These are phyloP conservation scores for Pissodes strobi DNA, from an alignment of 1,140 invertebrate species.

Conservation along the genomic window DNA sequence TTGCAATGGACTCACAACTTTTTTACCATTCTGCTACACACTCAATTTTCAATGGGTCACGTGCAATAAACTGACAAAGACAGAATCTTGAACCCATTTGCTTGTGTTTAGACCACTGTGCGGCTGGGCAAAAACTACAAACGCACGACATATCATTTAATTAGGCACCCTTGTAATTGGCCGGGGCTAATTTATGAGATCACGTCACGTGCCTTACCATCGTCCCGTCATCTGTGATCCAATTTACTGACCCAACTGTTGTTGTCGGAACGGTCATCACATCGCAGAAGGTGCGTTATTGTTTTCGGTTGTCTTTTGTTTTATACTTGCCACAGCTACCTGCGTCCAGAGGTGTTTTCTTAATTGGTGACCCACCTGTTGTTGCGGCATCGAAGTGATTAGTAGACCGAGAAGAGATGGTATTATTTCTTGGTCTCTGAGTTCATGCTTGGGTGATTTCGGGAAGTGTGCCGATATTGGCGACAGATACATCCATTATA, in stretches of 20 bases:
- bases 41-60: no score
- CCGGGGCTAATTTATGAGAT: conserved; percentile 46
- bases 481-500: no score
- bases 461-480: neutral
- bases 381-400: neutral
- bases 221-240: conserved; percentile 47
- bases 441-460: neutral
- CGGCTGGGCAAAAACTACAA: conserved; percentile 12
- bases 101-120: neutral
- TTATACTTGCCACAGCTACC: conserved; percentile 16
- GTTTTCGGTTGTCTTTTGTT: conserved; percentile 39
- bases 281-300: conserved; percentile 39
- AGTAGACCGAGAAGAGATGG: conserved; percentile 7
- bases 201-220: conserved; percentile 49
- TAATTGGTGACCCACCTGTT: conserved; percentile 30
- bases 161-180: conserved; percentile 46
- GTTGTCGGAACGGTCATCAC: conserved; percentile 32
- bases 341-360: conserved; percentile 26
- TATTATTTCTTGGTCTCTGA: neutral
- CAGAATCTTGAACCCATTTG: neutral
- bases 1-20: no score
- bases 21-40: no score
- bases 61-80: neutral
- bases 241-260: conserved; percentile 45
- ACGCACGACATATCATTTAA: conserved; percentile 46